Percentiles rank a stretch among this genome's conserved stretches.
These are phyloP conservation scores for Xerus rutilus DNA, from an alignment of 2,797 vertebrate species.

Conservation along the genomic window DNA sequence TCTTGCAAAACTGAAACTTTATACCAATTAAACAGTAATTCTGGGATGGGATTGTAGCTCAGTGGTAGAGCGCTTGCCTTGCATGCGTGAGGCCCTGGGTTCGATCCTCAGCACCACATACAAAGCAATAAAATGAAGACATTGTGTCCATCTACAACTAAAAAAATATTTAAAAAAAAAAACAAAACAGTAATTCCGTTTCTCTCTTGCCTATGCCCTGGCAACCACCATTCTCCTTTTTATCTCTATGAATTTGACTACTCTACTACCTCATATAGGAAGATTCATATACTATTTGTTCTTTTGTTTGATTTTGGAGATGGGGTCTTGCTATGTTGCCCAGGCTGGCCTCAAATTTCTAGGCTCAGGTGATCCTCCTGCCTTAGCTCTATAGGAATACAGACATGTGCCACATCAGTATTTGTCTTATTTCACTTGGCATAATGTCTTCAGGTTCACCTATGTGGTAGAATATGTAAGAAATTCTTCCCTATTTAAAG, in stretches of 20 bases:
- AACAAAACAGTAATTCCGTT: neutral
- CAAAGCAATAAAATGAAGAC: no score
- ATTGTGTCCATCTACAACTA: no score
- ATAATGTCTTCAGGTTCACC: neutral
- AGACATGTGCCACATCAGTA: neutral
- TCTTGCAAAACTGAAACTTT: constrained; percentile 1
- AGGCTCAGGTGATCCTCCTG: neutral
- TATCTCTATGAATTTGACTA: neutral
- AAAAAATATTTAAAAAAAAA: no score
- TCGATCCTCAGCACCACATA: no score
- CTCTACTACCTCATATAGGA: neutral
- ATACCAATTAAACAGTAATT: neutral
- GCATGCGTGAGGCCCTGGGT: no score
- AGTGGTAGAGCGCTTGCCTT: no score
- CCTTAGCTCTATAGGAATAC: neutral
- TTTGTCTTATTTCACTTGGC: constrained; percentile 3
- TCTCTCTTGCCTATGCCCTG: neutral
- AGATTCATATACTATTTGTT: neutral
- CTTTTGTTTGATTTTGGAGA: neutral
- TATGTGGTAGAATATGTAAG: neutral
- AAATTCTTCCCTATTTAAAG: neutral
- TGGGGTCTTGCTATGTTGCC: neutral
- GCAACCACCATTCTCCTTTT: neutral
- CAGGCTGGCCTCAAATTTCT: neutral
- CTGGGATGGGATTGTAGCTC: no score